Evolutionary conservation across 2,797 vertebrate genomes (phyloP), one percentile per base, ranked within the genome.

Genomic region (Fistularia tabacaria): DNA sequence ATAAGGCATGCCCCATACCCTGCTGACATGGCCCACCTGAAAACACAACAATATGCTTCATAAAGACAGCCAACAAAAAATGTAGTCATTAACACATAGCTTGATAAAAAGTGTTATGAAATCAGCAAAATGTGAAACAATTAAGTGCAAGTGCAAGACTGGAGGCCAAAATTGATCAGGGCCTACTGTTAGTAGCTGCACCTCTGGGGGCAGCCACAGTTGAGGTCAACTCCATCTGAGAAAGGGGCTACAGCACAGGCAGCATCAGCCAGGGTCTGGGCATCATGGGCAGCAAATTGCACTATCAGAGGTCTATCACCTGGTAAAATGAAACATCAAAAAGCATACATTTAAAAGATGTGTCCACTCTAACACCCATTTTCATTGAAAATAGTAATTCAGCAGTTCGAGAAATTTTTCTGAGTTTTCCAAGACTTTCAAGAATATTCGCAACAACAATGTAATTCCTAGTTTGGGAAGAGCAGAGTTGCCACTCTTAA

Each of bases 121-220:
- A 25, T 25, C 5, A 25, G 5, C 25, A 25, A 25, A 25, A 25
- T 25, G 25, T 25, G 25, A 25, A 25, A 25, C 5, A 25, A 25
- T 25, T 25, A 25, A 25, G 25, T 3, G 25, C 2, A 2, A 3
- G 25, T 25, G 25, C 25, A 25, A 25, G 25, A 25, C 2, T 25
- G 25, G 25, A 25, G 25, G 25, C 25, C 25, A 25, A 25, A 25
- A 25, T 25, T 25, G 25, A 25, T 25, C 25, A 9, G 6, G 76
- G 13, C 1, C 38, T 37, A 48, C 7, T 36, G 39, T 62, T 6
- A 57, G 38, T 11, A 50, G 37, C 2, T 61, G 85, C 87, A 98
- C 96, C 96, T 96, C 82, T 99, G 97, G 64, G 97, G 97, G 77
- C 97, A 99, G 69, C 97, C 97, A 80, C 97, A 99, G 82, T 99